Evolutionary conservation across 2,888 invertebrate species (phyloP).

Genomic region (Adelphocoris suturalis): DNA sequence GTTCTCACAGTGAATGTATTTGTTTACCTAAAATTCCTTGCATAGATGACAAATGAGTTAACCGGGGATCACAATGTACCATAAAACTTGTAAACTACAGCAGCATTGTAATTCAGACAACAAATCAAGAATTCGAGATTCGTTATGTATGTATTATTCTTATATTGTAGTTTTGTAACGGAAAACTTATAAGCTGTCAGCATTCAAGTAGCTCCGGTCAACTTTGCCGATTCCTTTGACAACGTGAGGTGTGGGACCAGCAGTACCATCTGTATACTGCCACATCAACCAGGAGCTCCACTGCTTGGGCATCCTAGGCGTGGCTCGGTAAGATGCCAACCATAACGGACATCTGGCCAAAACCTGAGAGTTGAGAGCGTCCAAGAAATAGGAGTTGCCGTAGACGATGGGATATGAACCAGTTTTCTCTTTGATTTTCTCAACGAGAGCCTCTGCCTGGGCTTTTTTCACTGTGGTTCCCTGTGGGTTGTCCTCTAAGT

Average conservation of each 20-base stretch:
- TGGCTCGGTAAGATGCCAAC: neutral
- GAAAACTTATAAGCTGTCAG: conserved; percentile 1
- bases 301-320: conserved; percentile 37
- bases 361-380: conserved; percentile 42
- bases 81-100: too few species aligned
- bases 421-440: conserved; percentile 46
- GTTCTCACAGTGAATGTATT: too few species aligned
- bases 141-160: too few species aligned
- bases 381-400: conserved; percentile 47
- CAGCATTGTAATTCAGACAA: too few species aligned
- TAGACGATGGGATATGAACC: conserved; percentile 55
- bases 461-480: conserved; percentile 46
- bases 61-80: too few species aligned
- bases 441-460: conserved; percentile 56
- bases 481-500: conserved; percentile 48
- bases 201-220: conserved; percentile 56
- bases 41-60: too few species aligned
- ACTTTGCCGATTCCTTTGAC: conserved; percentile 63
- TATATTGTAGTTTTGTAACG: too few species aligned
- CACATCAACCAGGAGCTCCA: conserved; percentile 63
- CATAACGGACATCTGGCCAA: conserved; percentile 57
- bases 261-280: conserved; percentile 64
- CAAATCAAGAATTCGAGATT: too few species aligned
- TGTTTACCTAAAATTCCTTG: too few species aligned
- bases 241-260: conserved; percentile 28